Evolutionary conservation across 2,888 invertebrate genomes (phyloP), one percentile per base, ranked within the genome.

Genomic region (Tetheella fluctuosa): DNA sequence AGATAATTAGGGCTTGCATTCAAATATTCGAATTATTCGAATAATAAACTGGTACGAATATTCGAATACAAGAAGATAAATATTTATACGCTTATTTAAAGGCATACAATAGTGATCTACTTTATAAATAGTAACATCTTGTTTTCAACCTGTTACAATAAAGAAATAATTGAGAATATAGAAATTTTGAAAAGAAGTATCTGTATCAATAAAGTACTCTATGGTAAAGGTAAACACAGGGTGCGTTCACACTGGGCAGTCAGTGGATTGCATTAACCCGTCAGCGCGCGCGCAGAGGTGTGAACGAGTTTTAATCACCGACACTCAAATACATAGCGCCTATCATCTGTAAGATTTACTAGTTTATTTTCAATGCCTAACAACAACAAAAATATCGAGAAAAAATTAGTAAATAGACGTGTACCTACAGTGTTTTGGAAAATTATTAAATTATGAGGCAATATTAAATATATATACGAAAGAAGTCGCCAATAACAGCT

Each of bases 251-350:
- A 74, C 69, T 63, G 59, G 34, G 61, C 65, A 70, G 74, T 83
- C 80, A 80, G 69, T 81, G 68, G 63, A 58, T 64, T 70, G 69
- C 85, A 86, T 86, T 86, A 86, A 74, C 69, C 77, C 78, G 75
- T 84, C 83, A 80, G 59, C 83, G 67, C 73, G 57, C 54, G 65
- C 34, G 30, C n/a, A 20, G 34, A 55, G 55, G 55, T 65, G 67
- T 61, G 61, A 54, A 63, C 67, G 64, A 34, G 61, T 53, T 59
- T 58, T 69, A 60, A 65, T 71, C 64, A 62, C 58, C 55, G 58
- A 12, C 55, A 34, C 55, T 20, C 34, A 48, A n/a, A n/a, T 20
- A 20, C 48, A 17, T 17, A 20, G 20, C 20, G 20, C 17, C 48
- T 48, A n/a, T 20, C 48, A 0, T 48, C 6, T 42, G 10, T 39